Conservation (phyloP, 2,888 invertebrate genomes). For the Neoaliturus tenellus region DNA sequence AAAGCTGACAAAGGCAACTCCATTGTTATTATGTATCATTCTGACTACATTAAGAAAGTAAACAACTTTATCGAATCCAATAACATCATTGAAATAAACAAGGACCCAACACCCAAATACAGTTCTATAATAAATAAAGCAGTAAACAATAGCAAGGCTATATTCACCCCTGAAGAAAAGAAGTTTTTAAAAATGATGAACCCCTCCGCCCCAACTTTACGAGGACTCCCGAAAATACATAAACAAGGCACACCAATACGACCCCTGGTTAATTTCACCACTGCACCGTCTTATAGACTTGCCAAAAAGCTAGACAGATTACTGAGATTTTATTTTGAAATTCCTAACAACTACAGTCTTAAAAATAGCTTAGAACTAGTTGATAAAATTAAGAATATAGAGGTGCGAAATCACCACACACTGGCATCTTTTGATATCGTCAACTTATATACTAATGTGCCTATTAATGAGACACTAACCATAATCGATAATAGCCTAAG, state of each 20-base stretch:
- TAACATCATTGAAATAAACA: background rate
- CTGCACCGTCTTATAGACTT: background rate
- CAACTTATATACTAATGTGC: too few species aligned
- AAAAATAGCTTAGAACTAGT: too few species aligned
- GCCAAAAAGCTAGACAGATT: too few species aligned
- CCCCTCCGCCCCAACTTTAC: background rate
- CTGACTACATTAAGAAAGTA: background rate
- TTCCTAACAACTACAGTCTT: too few species aligned
- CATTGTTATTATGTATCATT: background rate
- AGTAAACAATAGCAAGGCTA: background rate
- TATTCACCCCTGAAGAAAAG: background rate
- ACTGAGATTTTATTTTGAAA: too few species aligned
- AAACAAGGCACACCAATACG: constrained; percentile 6
- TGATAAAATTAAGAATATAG: too few species aligned
- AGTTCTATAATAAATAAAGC: background rate
- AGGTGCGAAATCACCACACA: too few species aligned
- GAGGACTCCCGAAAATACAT: constrained; percentile 26
- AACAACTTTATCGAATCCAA: background rate
- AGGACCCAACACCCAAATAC: background rate
- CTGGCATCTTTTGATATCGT: too few species aligned
- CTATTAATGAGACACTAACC: too few species aligned
- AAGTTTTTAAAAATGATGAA: constrained; percentile 2
- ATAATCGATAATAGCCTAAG: too few species aligned
- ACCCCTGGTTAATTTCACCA: constrained; percentile 11
- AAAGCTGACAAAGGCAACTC: constrained; percentile 19